Base-by-base conservation (phyloP, 2,113 vertebrate genomes). In the Mandrillus leucophaeus region DNA sequence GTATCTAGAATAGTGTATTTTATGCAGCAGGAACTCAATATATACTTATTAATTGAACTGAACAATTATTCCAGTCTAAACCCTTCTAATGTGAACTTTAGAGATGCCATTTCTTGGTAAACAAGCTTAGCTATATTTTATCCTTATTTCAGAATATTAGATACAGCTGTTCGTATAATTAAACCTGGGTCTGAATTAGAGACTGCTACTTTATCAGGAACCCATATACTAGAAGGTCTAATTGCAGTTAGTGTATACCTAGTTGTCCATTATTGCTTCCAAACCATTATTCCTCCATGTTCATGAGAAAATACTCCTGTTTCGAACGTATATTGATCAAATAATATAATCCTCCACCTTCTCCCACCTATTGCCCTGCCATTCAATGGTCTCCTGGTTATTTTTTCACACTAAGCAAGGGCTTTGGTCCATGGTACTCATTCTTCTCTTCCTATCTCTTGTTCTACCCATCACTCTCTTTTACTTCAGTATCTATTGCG, bases 401-500 rank as follows among this genome's bases (percentile, higher is more conserved):
- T 79, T 86, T 79, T 95, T 25, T 5, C 27, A 83, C 20, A 22
- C 8, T 38, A 27, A 55, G 35, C 14, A n/a, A 86, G 75, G n/a
- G 66, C 12, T 43, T 35, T 1, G 55, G 16, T 18, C 38, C 1
- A 11, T 35, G 10, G 20, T 38, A 32, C 12, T 68, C 52, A 22
- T 12, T 12, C 76, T 84, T 85, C 52, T 87, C 30, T 86, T 75
- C 30, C 30, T 83, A 40, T n/a, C 43, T 20, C 23, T 61, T 90
- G 20, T 73, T 73, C 35, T 32, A 55, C 20, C 12, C 68, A 82
- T 61, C 18, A 75, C 64, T 83, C 68, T 88, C 40, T 84, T 95
- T 96, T 82, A 97, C 48, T 81, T 95, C 11, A 55, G 0, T 96
- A 85, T 79, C 83, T 92, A 93, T 48, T 43, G 61, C 80, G 64